These are phyloP conservation scores for Iselma pallidipennis DNA, from an alignment of 2,888 invertebrate genomes.

Conservation along the genomic window DNA sequence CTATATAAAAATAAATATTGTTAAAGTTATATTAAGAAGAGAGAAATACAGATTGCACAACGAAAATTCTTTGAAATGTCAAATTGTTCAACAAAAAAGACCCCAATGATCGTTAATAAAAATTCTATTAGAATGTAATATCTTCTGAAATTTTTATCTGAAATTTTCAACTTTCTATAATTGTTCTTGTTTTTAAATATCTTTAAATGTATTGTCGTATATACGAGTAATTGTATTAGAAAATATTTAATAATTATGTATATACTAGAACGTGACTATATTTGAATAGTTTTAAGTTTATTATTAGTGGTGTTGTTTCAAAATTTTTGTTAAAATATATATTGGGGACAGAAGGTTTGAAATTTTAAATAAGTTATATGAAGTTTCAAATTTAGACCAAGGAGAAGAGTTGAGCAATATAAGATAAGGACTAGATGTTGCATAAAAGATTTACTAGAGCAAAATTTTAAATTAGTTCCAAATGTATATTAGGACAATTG, in stretches of 20 bases:
- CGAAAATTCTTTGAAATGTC: slow-evolving; percentile 8
- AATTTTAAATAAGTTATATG: slow-evolving; percentile 5
- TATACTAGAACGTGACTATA: neutral
- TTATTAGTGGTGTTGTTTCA: slow-evolving; percentile 5
- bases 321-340: slow-evolving; percentile 4
- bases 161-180: neutral
- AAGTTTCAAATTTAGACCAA: slow-evolving; percentile 17
- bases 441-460: slow-evolving; percentile 8
- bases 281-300: slow-evolving; percentile 1
- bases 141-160: neutral
- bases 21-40: slow-evolving; percentile 2
- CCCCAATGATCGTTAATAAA: neutral
- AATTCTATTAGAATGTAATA: neutral
- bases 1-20: neutral
- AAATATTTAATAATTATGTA: neutral
- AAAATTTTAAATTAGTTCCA: slow-evolving; percentile 1
- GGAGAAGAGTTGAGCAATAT: slow-evolving; percentile 12
- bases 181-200: neutral
- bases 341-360: slow-evolving; percentile 4
- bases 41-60: slow-evolving; percentile 1
- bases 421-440: slow-evolving; percentile 9
- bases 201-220: neutral
- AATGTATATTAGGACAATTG: neutral
- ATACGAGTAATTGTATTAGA: neutral
- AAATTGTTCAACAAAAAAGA: slow-evolving; percentile 3